Percentiles rank a stretch among this genome's conserved stretches.
Conservation (phyloP, 2,797 vertebrate genomes). For the Melanotaenia trifasciata region DNA sequence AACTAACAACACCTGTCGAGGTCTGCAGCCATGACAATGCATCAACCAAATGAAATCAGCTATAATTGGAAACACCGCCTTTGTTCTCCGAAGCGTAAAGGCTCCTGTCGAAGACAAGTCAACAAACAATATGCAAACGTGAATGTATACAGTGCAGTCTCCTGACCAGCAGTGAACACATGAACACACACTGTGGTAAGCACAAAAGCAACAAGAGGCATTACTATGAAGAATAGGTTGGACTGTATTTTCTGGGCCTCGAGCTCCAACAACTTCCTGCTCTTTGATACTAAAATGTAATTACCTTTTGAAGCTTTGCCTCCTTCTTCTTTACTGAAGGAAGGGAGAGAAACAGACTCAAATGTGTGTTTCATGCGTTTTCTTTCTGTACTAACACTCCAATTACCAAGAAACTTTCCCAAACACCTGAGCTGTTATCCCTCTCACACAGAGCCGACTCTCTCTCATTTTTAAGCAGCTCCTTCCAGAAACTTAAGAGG, state of each 20-base stretch:
- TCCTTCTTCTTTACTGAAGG: conserved; percentile 50
- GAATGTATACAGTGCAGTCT: conserved; percentile 32
- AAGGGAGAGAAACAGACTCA: conserved; percentile 56
- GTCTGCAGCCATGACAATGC: conserved; percentile 66
- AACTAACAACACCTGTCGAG: conserved; percentile 68
- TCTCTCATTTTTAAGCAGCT: conserved; percentile 11
- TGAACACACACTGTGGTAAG: conserved; percentile 5
- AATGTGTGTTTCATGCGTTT: conserved; percentile 75
- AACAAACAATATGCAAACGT: conserved; percentile 70
- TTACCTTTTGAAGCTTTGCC: conserved; percentile 70
- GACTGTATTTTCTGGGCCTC: conserved; percentile 48
- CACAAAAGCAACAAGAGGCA: conserved; percentile 6
- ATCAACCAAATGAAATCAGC: conserved; percentile 76
- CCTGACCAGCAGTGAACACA: conserved; percentile 44
- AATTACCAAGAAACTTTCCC: conserved; percentile 78
- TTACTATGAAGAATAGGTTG: conserved; percentile 41
- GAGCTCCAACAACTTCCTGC: conserved; percentile 58
- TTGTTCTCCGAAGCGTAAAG: conserved; percentile 67
- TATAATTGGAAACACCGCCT: conserved; percentile 69
- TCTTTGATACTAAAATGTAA: conserved; percentile 79
- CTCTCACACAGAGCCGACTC: conserved; percentile 48
- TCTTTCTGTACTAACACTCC: conserved; percentile 72
- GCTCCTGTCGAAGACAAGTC: conserved; percentile 55
- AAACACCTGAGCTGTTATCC: conserved; percentile 75
- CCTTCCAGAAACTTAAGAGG: conserved; percentile 41